Percentiles rank a stretch among this genome's conserved stretches.
Evolutionary conservation across 2,888 invertebrate species (phyloP).

Genomic region (Stomorhina lunata): DNA sequence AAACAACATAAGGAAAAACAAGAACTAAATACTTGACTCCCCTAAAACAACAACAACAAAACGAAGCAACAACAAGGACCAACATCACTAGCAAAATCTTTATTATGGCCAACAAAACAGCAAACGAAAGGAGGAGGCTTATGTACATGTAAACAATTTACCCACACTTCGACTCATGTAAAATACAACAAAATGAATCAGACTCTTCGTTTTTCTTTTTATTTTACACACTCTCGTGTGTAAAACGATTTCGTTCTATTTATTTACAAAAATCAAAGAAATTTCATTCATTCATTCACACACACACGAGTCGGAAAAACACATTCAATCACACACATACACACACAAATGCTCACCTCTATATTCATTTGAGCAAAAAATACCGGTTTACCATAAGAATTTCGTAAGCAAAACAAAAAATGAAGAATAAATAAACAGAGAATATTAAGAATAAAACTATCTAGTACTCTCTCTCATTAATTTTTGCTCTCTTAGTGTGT

Average conservation of each 20-base stretch:
- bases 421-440: conserved; percentile 21
- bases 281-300: conserved; percentile 24
- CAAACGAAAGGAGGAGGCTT: no score
- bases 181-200: no score
- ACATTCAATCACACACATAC: neutral
- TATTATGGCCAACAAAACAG: conserved; percentile 8
- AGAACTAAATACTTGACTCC: conserved; percentile 50
- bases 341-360: neutral
- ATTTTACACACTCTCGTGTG: neutral
- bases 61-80: conserved; percentile 43
- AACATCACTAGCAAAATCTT: neutral
- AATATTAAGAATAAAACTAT: neutral
- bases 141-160: no score
- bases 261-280: no score
- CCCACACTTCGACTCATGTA: no score
- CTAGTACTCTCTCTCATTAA: conserved; percentile 1
- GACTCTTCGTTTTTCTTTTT: no score
- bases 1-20: no score
- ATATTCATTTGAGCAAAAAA: neutral
- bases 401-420: conserved; percentile 52
- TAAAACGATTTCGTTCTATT: neutral
- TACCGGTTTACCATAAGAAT: conserved; percentile 41
- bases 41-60: conserved; percentile 32
- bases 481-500: neutral
- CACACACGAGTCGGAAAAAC: neutral